Percentiles rank a stretch among this genome's conserved stretches.
These are phyloP conservation scores for Stenchaetothrips biformis DNA, from an alignment of 2,888 invertebrate species.

Conservation along the genomic window DNA sequence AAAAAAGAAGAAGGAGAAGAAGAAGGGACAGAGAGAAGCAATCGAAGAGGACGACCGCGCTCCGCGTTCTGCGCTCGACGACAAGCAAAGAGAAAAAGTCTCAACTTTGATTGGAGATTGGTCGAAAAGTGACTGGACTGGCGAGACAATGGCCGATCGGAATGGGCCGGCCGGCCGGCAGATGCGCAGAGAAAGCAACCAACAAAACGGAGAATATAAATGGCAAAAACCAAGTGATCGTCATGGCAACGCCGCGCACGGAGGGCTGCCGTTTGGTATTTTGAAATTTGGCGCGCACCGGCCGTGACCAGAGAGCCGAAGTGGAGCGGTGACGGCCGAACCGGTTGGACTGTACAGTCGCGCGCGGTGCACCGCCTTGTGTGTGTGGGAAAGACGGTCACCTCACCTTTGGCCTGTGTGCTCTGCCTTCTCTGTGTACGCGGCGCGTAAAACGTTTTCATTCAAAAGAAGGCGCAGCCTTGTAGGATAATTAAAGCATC, in stretches of 20 bases:
- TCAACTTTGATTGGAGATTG: slow-evolving; percentile 6
- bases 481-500: slow-evolving; percentile 5
- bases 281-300: no score
- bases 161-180: not conserved
- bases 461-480: not conserved
- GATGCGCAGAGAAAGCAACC: no score
- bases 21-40: slow-evolving; percentile 37
- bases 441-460: slow-evolving; percentile 15
- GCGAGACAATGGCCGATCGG: not conserved
- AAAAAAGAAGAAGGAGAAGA: slow-evolving; percentile 6
- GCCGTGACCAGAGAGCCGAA: no score
- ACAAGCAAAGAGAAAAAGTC: slow-evolving; percentile 38
- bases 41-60: slow-evolving; percentile 40
- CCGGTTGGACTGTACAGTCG: not conserved
- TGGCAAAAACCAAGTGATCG: no score
- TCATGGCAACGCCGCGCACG: no score
- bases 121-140: slow-evolving; percentile 1
- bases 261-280: no score
- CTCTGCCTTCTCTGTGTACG: not conserved
- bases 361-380: not conserved
- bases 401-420: not conserved
- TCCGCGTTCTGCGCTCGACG: not conserved
- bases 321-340: no score
- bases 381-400: no score
- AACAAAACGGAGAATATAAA: no score